phyloP scores from a whole-genome alignment of 2,797 vertebrate species.

The Hirundo rustica region DNA sequence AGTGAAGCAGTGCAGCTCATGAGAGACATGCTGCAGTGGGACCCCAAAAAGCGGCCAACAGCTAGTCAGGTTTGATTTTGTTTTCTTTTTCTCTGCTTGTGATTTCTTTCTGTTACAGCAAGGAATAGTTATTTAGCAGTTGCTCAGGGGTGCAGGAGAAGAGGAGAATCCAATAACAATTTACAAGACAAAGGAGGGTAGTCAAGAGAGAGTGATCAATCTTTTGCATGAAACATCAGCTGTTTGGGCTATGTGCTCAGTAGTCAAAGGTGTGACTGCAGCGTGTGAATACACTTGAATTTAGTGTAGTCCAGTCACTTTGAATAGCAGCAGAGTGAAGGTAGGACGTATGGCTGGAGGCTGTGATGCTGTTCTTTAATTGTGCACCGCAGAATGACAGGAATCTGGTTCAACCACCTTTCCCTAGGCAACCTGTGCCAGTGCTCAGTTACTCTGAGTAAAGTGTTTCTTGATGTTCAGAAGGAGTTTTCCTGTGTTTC shows the following conservation, averaged over 20 bases:
- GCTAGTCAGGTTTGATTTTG: conserved; percentile 77
- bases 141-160: background rate
- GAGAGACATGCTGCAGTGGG: conserved; percentile 85
- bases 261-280: background rate
- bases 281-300: background rate
- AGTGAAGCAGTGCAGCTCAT: conserved; percentile 82
- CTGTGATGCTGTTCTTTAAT: background rate
- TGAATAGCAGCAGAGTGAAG: background rate
- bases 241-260: background rate
- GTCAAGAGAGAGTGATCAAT: background rate
- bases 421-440: background rate
- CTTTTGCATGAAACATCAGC: background rate
- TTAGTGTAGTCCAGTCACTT: background rate
- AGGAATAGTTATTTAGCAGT: background rate
- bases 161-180: background rate
- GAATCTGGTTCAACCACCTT: background rate
- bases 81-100: background rate
- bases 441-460: background rate
- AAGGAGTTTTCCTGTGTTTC: background rate
- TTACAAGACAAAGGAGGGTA: background rate
- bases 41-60: conserved; percentile 82
- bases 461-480: background rate
- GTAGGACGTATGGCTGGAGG: background rate
- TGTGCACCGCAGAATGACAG: rapidly evolving
- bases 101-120: background rate